These are phyloP conservation scores for Sarcophaga bullata DNA, from an alignment of 1,140 invertebrate genomes.

Conservation along the genomic window DNA sequence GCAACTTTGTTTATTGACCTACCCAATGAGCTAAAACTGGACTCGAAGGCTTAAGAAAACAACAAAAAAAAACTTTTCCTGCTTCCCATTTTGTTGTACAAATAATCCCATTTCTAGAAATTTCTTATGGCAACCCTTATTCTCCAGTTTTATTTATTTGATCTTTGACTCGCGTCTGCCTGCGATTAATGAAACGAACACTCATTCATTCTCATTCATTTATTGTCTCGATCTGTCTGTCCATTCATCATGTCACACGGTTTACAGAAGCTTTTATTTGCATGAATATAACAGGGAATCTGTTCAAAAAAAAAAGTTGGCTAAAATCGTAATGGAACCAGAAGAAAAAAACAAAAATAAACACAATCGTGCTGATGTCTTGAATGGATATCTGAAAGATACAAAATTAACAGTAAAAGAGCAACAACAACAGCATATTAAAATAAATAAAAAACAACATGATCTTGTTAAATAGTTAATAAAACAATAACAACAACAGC, in stretches of 20 bases:
- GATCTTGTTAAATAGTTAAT: conserved; percentile 24
- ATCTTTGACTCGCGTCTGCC: too few relatives aligned
- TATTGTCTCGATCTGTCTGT: not conserved
- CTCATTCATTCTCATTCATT: too few relatives aligned
- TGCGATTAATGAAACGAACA: too few relatives aligned
- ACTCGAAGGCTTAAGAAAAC: too few relatives aligned
- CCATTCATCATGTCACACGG: not conserved
- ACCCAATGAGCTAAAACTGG: too few relatives aligned
- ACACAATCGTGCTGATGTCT: not conserved
- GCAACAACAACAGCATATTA: conserved; percentile 6
- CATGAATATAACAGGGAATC: not conserved
- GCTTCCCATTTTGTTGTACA: too few relatives aligned
- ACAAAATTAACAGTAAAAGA: not conserved
- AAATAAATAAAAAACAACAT: not conserved
- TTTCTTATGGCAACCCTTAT: too few relatives aligned
- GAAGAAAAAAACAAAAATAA: not conserved
- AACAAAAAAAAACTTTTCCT: too few relatives aligned
- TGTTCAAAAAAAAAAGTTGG: conserved; percentile 8
- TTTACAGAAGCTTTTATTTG: not conserved
- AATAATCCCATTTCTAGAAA: too few relatives aligned
- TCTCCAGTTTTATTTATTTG: too few relatives aligned
- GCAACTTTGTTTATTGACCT: too few relatives aligned
- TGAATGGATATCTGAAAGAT: not conserved
- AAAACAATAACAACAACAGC: not conserved
- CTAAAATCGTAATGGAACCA: not conserved